Evolutionary conservation across 2,888 invertebrate genomes (phyloP).

Genomic region (Cerastis leucographa): DNA sequence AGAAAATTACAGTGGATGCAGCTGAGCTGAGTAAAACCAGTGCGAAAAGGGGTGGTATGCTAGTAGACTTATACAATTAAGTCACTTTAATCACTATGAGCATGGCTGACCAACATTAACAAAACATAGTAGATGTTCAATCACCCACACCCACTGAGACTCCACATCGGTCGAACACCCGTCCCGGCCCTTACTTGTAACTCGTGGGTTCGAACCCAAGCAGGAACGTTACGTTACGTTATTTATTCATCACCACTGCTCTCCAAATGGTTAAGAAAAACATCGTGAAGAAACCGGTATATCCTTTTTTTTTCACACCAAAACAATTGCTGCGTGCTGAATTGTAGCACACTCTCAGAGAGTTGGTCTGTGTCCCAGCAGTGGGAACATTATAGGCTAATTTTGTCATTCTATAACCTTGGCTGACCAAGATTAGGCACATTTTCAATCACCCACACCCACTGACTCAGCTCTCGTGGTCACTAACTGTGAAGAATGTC

Average conservation of each 20-base stretch:
- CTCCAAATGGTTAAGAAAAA: no score
- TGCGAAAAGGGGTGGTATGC: no score
- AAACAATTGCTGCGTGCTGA: background rate
- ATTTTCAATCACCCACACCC: conserved; percentile 31
- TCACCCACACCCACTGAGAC: no score
- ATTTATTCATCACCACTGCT: background rate
- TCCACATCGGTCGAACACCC: no score
- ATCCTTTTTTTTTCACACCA: no score
- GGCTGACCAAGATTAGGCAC: background rate
- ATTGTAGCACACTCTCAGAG: background rate
- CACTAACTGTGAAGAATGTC: conserved; percentile 53
- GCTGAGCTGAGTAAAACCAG: no score
- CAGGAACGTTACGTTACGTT: background rate
- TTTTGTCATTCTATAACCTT: background rate
- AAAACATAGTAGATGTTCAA: no score
- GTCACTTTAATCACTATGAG: background rate
- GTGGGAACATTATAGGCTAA: background rate
- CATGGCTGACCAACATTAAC: no score
- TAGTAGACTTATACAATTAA: background rate
- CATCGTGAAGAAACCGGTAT: no score
- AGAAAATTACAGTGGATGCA: background rate
- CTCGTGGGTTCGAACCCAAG: background rate
- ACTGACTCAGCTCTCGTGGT: conserved; percentile 39
- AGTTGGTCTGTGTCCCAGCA: background rate
- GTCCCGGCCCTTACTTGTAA: no score